Evolutionary conservation across 2,888 invertebrate genomes (phyloP).

Genomic region (Dinocampus coccinellae): DNA sequence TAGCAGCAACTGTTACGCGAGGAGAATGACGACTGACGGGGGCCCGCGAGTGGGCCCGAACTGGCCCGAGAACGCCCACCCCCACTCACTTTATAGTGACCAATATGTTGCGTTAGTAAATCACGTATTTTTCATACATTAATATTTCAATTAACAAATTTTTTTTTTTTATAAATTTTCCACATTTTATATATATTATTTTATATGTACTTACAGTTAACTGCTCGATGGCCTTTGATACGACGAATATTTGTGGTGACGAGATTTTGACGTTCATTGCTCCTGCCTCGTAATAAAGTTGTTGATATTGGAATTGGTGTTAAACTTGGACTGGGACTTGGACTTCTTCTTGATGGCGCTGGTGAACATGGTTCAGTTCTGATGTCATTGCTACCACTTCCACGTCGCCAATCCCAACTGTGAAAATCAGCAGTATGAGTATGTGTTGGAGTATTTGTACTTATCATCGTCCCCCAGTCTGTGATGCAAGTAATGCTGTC

Average conservation of each 20-base stretch:
- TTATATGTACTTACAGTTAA: slow-evolving; percentile 76
- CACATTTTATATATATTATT: neutral
- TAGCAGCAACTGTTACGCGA: slow-evolving; percentile 11
- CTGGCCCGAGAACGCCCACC: slow-evolving; percentile 18
- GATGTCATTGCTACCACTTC: slow-evolving; percentile 23
- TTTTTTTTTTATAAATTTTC: too few species aligned
- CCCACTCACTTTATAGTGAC: too few species aligned
- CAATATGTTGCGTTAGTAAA: too few species aligned
- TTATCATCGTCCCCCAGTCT: slow-evolving; percentile 11
- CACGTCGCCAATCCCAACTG: slow-evolving; percentile 67
- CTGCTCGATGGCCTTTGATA: slow-evolving; percentile 81
- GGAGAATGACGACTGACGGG: slow-evolving; percentile 3
- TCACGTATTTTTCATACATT: too few species aligned
- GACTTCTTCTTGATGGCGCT: slow-evolving; percentile 64
- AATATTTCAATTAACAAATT: too few species aligned
- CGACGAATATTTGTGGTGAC: slow-evolving; percentile 83
- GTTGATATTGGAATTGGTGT: slow-evolving; percentile 15
- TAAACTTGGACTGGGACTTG: slow-evolving; percentile 51
- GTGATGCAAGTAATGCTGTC: slow-evolving; percentile 70
- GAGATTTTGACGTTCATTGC: slow-evolving; percentile 73
- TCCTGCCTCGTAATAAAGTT: slow-evolving; percentile 69
- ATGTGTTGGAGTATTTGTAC: slow-evolving; percentile 7
- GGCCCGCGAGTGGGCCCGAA: slow-evolving; percentile 28
- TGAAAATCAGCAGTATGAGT: slow-evolving; percentile 53
- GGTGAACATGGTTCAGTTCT: slow-evolving; percentile 47